Evolutionary conservation across 2,888 invertebrate genomes (phyloP).

Genomic region (Hydriomena furcata): DNA sequence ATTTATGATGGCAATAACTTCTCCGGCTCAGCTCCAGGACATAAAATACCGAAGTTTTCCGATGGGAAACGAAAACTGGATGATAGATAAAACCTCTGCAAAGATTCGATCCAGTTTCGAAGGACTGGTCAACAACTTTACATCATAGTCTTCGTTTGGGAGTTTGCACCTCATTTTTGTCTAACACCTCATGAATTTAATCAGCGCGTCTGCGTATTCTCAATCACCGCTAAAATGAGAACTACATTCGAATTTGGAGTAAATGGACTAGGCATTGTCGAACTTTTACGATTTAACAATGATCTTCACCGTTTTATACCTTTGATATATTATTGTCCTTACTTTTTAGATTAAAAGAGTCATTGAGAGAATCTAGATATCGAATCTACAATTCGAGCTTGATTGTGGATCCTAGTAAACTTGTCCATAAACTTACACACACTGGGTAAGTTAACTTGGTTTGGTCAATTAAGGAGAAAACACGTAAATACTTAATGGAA

Average conservation of each 20-base stretch:
- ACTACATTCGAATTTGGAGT: conserved; percentile 22
- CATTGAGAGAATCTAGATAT: too few species aligned
- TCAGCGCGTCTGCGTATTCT: conserved; percentile 16
- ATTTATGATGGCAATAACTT: conserved; percentile 25
- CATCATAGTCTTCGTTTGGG: background rate
- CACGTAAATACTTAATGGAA: too few species aligned
- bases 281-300: conserved; percentile 10
- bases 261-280: conserved; percentile 26
- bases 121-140: conserved; percentile 2
- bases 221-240: conserved; percentile 21
- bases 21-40: conserved; percentile 15
- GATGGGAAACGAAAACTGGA: conserved; percentile 11
- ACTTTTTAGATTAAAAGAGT: too few species aligned
- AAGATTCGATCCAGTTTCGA: background rate
- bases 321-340: conserved; percentile 3
- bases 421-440: too few species aligned
- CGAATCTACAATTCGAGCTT: too few species aligned
- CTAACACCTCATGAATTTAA: conserved; percentile 16
- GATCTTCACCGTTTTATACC: conserved; percentile 8
- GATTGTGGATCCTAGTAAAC: too few species aligned
- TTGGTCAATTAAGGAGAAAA: too few species aligned
- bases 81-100: conserved; percentile 7
- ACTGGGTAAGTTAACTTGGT: too few species aligned
- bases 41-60: conserved; percentile 21
- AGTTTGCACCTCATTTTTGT: conserved; percentile 2